Evolutionary conservation across 2,888 invertebrate species (phyloP).

Genomic region (Epicampocera succincta): DNA sequence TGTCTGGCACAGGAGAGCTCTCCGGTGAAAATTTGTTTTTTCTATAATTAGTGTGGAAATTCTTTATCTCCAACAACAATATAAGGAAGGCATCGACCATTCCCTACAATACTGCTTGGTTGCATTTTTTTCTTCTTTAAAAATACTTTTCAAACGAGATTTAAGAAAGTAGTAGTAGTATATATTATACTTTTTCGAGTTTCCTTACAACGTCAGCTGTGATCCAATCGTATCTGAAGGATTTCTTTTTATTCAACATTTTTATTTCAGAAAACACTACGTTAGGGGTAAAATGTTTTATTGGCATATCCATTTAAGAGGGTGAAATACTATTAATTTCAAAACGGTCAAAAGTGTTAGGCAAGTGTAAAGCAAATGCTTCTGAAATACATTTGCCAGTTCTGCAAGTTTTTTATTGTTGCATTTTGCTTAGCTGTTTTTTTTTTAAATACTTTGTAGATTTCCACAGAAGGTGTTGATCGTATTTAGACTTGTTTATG

Average conservation of each 20-base stretch:
- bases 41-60: no score
- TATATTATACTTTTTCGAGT: no score
- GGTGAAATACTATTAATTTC: slow-evolving; percentile 1
- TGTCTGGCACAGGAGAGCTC: no score
- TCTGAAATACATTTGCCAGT: slow-evolving; percentile 8
- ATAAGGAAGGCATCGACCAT: no score
- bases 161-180: slow-evolving; percentile 25
- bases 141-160: no score
- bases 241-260: slow-evolving; percentile 6
- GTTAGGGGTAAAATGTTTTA: not conserved
- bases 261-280: slow-evolving; percentile 12
- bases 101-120: no score
- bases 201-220: slow-evolving; percentile 23
- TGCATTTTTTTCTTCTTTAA: no score
- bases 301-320: slow-evolving; percentile 17
- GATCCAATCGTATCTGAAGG: slow-evolving; percentile 36
- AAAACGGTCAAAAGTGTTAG: slow-evolving; percentile 6
- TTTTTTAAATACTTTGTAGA: slow-evolving; percentile 12
- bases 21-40: no score
- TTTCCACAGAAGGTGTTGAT: slow-evolving; percentile 13
- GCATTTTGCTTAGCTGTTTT: no score
- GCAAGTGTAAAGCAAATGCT: slow-evolving; percentile 7
- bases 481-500: slow-evolving; percentile 5
- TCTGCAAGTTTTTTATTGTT: no score
- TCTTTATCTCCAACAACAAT: no score